These are phyloP conservation scores for Phaethornis superciliosus DNA, from an alignment of 2,113 vertebrate species.

Conservation along the genomic window DNA sequence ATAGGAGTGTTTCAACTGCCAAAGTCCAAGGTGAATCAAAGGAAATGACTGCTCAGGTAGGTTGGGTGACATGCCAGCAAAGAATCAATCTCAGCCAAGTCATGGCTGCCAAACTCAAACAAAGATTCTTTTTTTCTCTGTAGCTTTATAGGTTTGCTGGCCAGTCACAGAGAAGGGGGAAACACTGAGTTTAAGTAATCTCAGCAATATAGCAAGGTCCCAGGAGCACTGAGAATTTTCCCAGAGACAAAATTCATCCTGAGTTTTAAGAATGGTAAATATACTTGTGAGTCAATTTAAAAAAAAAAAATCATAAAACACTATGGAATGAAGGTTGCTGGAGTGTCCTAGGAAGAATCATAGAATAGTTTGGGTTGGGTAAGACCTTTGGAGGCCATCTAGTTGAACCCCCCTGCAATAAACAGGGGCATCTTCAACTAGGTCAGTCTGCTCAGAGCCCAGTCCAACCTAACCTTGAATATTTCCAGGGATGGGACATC, in stretches of 20 bases:
- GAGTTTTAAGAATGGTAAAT: neutral
- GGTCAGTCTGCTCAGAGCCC: neutral
- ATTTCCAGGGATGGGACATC: accelerated
- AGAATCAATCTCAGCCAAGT: neutral
- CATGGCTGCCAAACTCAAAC: neutral
- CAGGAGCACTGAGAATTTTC: neutral
- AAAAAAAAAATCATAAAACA: neutral
- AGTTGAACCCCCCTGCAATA: neutral
- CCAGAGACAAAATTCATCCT: neutral
- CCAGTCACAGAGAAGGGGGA: no score
- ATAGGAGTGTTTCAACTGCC: neutral
- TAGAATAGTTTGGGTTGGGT: neutral
- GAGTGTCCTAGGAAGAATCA: neutral
- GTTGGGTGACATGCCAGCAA: neutral
- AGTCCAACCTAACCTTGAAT: neutral
- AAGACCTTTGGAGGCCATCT: neutral
- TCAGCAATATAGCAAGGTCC: neutral
- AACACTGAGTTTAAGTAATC: neutral
- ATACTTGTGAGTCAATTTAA: neutral
- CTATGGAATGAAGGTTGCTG: accelerated
- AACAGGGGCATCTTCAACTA: neutral
- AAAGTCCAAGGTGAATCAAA: constrained; percentile 44
- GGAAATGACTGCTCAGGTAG: neutral
- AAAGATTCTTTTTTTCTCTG: neutral
- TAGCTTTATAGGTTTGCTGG: neutral